Conservation (phyloP, 2,797 vertebrate species). For the Aselliscus stoliczkanus region DNA sequence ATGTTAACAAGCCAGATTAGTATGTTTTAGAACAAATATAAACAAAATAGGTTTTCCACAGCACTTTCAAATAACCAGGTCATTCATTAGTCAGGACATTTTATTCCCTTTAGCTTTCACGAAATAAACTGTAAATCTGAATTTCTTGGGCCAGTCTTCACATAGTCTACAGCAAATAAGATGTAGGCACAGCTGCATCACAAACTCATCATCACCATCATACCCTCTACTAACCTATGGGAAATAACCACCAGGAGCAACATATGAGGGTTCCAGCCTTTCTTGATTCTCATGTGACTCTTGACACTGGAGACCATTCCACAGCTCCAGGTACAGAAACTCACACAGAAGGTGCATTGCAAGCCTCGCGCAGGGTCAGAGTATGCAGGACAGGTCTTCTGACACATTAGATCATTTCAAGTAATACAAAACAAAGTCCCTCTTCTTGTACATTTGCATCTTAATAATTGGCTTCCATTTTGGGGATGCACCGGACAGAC, state of each 20-base stretch:
- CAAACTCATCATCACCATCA: neutral
- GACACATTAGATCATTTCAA: neutral
- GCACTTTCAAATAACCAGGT: neutral
- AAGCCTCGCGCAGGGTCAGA: neutral
- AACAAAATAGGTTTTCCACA: constrained; percentile 2
- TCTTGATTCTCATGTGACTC: neutral
- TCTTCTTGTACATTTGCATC: neutral
- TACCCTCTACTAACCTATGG: neutral
- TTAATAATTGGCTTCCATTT: neutral
- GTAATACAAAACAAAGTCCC: neutral
- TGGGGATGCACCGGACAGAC: neutral
- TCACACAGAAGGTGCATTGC: neutral
- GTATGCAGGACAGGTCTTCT: neutral
- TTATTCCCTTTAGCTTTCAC: neutral
- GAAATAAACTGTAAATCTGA: constrained; percentile 11
- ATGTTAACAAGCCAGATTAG: neutral
- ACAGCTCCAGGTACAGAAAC: neutral
- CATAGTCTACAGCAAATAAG: neutral
- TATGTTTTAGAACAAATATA: neutral
- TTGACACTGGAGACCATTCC: neutral
- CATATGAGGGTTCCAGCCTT: neutral
- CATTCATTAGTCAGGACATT: neutral
- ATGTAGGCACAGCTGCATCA: neutral
- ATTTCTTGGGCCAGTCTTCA: neutral
- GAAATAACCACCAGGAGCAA: neutral